These are phyloP conservation scores for Spheniscus humboldti DNA, from an alignment of 2,797 vertebrate species.

Conservation along the genomic window DNA sequence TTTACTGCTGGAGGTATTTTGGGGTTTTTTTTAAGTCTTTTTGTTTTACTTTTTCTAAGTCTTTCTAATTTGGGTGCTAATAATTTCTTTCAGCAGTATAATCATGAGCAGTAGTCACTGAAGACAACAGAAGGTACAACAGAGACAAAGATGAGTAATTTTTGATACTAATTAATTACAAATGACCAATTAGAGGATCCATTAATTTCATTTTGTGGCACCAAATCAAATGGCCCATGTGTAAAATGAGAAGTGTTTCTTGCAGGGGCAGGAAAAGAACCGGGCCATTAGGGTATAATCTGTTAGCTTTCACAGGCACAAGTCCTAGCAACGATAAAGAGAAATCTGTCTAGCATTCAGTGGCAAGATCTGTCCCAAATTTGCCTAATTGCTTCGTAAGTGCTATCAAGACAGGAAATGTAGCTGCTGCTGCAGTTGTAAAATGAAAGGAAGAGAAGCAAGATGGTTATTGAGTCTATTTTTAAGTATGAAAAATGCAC, in stretches of 20 bases:
- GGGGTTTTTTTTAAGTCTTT: accelerated
- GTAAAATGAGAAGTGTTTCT: neutral
- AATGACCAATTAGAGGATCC: slow-evolving; percentile 14
- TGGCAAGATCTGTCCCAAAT: slow-evolving; percentile 42
- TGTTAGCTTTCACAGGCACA: neutral
- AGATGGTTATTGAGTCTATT: slow-evolving; percentile 53
- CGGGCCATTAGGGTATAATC: slow-evolving; percentile 18
- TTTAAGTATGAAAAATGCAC: slow-evolving; percentile 44
- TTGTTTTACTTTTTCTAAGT: neutral
- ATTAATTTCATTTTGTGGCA: slow-evolving; percentile 30
- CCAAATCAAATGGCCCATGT: neutral
- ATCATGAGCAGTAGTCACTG: neutral
- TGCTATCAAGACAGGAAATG: slow-evolving; percentile 50
- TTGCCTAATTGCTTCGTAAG: slow-evolving; percentile 52
- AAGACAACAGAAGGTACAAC: neutral
- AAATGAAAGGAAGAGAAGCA: slow-evolving; percentile 50
- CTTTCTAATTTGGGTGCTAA: neutral
- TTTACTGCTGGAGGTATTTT: neutral
- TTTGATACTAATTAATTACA: slow-evolving; percentile 40
- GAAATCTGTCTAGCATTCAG: slow-evolving; percentile 51
- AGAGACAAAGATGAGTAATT: neutral
- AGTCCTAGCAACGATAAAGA: neutral
- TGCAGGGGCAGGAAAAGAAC: neutral
- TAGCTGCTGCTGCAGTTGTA: slow-evolving; percentile 48
- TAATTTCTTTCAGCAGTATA: neutral